These are phyloP conservation scores for Zapornia atra DNA, from an alignment of 2,113 vertebrate genomes.

Conservation along the genomic window DNA sequence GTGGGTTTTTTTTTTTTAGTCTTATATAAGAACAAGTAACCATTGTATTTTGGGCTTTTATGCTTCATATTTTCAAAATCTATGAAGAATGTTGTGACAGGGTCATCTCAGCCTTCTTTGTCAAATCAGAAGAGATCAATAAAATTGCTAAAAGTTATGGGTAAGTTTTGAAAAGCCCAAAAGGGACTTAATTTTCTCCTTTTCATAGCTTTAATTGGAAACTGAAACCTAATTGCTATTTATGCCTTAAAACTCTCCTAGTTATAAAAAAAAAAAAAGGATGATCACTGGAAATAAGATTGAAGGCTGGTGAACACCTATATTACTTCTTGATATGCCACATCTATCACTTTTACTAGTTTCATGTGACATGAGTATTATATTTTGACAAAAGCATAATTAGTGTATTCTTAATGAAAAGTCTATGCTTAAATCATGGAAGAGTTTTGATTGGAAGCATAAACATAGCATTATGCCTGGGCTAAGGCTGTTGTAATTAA, in stretches of 20 bases:
- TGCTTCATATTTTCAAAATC: not conserved
- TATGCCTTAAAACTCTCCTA: not conserved
- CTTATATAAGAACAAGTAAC: not conserved
- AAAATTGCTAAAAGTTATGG: not conserved
- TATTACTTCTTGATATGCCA: not conserved
- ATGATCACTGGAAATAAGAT: not conserved
- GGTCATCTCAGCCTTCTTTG: not conserved
- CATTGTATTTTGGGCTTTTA: rapidly evolving
- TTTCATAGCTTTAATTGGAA: not conserved
- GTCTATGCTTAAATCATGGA: not conserved
- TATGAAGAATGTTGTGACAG: not conserved
- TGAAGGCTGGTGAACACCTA: not conserved
- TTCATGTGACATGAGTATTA: not conserved
- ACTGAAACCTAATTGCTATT: not conserved
- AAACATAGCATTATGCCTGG: not conserved
- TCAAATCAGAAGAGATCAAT: not conserved
- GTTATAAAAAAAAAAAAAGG: not conserved
- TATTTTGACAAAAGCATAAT: not conserved
- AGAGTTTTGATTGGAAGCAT: not conserved
- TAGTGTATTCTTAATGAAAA: not conserved
- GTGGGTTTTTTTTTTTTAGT: not conserved
- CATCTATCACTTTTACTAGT: not conserved
- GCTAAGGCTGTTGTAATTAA: not conserved
- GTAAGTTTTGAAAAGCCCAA: not conserved
- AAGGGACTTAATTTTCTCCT: not conserved